Evolutionary conservation across 2,888 invertebrate species (phyloP).

Genomic region (Cistogaster globosa): DNA sequence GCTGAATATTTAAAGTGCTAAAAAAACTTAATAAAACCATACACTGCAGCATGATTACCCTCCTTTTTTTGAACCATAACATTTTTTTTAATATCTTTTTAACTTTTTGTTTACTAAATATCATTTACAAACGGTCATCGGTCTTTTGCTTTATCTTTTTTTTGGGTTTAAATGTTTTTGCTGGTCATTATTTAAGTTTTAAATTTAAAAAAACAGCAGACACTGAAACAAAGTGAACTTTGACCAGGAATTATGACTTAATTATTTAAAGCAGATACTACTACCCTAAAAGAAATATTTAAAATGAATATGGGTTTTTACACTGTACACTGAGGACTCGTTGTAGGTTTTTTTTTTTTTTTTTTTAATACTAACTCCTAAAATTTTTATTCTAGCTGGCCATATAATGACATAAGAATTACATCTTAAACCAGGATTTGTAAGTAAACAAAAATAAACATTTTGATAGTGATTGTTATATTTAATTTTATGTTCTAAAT

Average conservation of each 20-base stretch:
- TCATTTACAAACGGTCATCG: not conserved
- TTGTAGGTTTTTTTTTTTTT: not conserved
- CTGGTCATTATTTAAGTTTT: slow-evolving; percentile 2
- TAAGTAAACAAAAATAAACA: too few relatives aligned
- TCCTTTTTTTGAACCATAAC: not conserved
- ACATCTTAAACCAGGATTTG: too few relatives aligned
- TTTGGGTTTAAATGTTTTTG: not conserved
- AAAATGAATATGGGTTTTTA: not conserved
- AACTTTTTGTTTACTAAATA: not conserved
- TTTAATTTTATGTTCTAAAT: too few relatives aligned
- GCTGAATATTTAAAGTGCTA: too few relatives aligned
- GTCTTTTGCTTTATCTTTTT: slow-evolving; percentile 13
- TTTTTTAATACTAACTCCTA: too few relatives aligned
- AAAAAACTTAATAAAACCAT: too few relatives aligned
- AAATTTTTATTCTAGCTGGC: too few relatives aligned
- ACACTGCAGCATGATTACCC: not conserved
- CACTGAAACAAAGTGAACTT: slow-evolving; percentile 37
- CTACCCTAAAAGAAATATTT: not conserved
- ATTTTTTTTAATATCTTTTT: not conserved
- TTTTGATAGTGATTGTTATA: too few relatives aligned
- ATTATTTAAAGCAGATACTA: slow-evolving; percentile 51
- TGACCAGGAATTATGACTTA: slow-evolving; percentile 55
- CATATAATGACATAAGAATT: too few relatives aligned
- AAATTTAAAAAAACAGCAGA: not conserved
- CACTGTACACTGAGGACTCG: not conserved